Percentiles rank a stretch among this genome's conserved stretches.
These are phyloP conservation scores for Laterallus jamaicensis DNA, from an alignment of 2,113 vertebrate genomes.

Conservation along the genomic window DNA sequence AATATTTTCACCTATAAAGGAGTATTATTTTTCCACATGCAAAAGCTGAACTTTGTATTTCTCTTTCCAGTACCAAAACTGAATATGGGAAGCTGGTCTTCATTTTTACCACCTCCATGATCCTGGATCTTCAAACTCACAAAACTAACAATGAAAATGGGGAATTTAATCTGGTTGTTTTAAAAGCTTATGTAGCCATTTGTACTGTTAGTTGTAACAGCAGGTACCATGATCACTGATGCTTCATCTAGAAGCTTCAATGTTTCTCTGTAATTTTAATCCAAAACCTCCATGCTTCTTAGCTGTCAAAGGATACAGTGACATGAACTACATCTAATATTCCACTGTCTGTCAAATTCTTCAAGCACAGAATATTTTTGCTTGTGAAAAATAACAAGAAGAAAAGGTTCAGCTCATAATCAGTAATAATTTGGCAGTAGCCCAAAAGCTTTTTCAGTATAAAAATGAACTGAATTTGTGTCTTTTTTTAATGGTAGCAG, in stretches of 20 bases:
- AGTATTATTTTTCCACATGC: not conserved
- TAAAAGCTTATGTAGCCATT: not conserved
- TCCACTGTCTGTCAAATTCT: not conserved
- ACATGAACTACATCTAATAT: not conserved
- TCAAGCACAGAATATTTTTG: not conserved
- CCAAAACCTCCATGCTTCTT: not conserved
- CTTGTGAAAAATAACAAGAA: not conserved
- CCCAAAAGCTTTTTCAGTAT: not conserved
- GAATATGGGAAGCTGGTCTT: not conserved
- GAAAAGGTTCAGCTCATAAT: not conserved
- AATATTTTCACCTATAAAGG: not conserved
- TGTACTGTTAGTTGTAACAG: not conserved
- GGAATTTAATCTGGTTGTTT: not conserved
- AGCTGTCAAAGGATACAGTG: not conserved
- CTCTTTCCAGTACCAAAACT: not conserved
- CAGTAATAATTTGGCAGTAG: not conserved
- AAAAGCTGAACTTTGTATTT: not conserved
- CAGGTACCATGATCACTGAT: not conserved
- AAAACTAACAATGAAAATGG: not conserved
- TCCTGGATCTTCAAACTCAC: not conserved
- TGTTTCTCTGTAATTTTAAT: not conserved
- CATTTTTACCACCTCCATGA: not conserved
- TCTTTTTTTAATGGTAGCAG: not conserved
- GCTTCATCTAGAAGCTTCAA: not conserved
- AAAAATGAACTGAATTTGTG: not conserved